A percentile compares a stretch with the other conserved stretches of the same genome.
phyloP scores from a whole-genome alignment of 2,888 invertebrate genomes.

The Thecophora atra region DNA sequence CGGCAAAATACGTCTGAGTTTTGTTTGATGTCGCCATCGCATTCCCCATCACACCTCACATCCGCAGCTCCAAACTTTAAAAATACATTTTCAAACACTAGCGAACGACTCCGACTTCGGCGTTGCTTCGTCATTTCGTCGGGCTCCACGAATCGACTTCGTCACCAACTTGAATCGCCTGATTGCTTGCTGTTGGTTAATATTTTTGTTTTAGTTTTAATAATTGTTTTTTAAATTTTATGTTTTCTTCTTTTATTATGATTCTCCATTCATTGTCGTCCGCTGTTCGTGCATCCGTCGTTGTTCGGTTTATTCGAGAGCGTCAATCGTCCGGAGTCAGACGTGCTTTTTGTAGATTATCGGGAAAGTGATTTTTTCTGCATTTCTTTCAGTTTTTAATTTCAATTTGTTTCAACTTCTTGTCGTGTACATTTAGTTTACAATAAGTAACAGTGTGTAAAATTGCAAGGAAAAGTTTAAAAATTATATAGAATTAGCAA shows the following conservation, averaged over 20 bases:
- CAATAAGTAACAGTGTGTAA: background rate
- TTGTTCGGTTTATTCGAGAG: slow-evolving; percentile 57
- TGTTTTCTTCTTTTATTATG: slow-evolving; percentile 23
- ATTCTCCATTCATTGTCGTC: slow-evolving; percentile 40
- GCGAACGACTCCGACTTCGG: slow-evolving; percentile 5
- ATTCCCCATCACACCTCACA: background rate
- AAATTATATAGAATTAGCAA: no score
- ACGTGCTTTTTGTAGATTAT: slow-evolving; percentile 46
- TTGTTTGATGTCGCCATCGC: background rate
- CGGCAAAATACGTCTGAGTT: background rate
- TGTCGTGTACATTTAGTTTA: background rate
- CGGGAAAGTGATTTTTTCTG: slow-evolving; percentile 37
- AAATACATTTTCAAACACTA: slow-evolving; percentile 34
- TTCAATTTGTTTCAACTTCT: slow-evolving; percentile 18
- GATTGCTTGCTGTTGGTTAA: background rate
- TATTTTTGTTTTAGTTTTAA: slow-evolving; percentile 5
- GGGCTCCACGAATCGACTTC: background rate
- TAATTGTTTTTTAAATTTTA: slow-evolving; percentile 16
- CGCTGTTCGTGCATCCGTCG: slow-evolving; percentile 33
- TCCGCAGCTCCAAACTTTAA: no score
- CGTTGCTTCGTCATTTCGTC: background rate
- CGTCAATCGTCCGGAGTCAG: slow-evolving; percentile 57
- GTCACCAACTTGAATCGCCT: slow-evolving; percentile 15
- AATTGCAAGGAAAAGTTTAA: background rate
- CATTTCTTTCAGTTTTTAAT: slow-evolving; percentile 32